These are phyloP conservation scores for Oreocharis arfaki DNA, from an alignment of 2,113 vertebrate genomes.

Conservation along the genomic window DNA sequence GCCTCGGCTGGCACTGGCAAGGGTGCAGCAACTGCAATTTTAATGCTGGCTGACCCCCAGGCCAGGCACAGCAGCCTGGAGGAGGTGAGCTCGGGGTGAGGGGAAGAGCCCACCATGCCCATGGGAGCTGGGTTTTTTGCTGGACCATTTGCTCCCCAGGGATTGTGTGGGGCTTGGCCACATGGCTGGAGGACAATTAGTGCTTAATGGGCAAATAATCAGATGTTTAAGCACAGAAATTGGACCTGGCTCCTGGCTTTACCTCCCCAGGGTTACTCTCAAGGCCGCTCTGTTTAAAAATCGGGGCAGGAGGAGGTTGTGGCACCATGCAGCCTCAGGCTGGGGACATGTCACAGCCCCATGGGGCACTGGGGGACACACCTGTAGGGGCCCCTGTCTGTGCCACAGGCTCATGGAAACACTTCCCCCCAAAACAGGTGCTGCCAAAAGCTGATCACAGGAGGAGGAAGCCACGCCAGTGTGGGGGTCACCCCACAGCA, in stretches of 20 bases:
- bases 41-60: background rate
- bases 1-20: accelerated
- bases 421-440: accelerated
- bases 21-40: background rate
- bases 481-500: background rate
- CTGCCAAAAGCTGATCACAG: background rate
- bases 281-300: background rate
- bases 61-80: accelerated
- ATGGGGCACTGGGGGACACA: background rate
- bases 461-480: accelerated
- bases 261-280: background rate
- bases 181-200: background rate
- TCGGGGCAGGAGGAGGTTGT: background rate
- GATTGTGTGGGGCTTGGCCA: accelerated
- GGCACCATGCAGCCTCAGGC: background rate
- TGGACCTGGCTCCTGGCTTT: accelerated
- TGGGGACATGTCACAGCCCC: background rate
- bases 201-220: background rate
- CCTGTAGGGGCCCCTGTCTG: background rate
- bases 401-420: background rate
- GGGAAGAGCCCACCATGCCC: background rate
- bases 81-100: accelerated
- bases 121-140: background rate
- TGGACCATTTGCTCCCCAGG: background rate
- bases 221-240: background rate